Evolutionary conservation across 2,113 vertebrate species (phyloP).

Genomic region (Nycticebus coucang): DNA sequence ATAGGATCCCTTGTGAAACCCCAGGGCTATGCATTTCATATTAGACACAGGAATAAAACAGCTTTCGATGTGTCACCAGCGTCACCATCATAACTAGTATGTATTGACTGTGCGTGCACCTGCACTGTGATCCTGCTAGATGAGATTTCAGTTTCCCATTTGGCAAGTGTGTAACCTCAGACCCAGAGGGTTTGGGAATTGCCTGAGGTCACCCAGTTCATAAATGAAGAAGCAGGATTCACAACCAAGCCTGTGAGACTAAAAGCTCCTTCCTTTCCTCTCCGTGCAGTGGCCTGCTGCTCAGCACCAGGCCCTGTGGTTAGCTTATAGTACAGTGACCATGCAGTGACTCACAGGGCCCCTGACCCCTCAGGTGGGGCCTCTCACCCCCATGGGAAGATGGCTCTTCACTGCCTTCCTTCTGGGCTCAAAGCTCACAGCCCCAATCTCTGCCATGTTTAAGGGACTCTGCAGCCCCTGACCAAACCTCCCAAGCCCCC

Average conservation of each 20-base stretch:
- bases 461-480: background rate
- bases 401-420: background rate
- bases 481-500: background rate
- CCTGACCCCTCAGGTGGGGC: background rate
- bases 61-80: background rate
- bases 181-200: background rate
- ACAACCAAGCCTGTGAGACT: background rate
- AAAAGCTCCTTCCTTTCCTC: background rate
- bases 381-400: background rate
- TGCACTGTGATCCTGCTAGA: background rate
- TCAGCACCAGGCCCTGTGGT: too few species aligned
- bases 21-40: background rate
- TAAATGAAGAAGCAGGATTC: background rate
- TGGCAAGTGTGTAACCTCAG: background rate
- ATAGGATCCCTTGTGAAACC: background rate
- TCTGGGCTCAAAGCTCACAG: background rate
- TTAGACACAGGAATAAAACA: background rate
- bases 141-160: background rate
- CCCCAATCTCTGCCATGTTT: background rate
- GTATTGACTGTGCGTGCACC: background rate
- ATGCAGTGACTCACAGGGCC: background rate
- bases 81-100: background rate
- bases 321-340: background rate
- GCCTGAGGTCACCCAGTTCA: background rate
- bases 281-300: too few species aligned